Evolutionary conservation across 2,888 invertebrate species (phyloP).

Genomic region (Scelioninae gen. 1): DNA sequence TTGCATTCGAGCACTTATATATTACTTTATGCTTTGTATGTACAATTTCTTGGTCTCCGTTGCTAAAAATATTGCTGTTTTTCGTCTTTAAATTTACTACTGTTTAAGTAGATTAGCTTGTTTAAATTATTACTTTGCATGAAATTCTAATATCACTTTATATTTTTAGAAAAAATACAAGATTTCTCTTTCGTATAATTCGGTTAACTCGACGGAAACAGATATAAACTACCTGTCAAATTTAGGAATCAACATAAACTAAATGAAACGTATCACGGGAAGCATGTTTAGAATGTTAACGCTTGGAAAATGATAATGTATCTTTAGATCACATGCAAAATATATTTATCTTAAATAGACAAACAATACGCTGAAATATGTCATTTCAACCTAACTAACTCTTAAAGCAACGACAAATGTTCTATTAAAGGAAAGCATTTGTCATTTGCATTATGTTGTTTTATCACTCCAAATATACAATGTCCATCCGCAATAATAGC

Average conservation of each 20-base stretch:
- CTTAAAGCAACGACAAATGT: conserved; percentile 23
- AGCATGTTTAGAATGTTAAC: conserved; percentile 33
- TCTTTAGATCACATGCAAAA: conserved; percentile 34
- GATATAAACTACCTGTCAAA: conserved; percentile 3
- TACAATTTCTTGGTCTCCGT: too few relatives aligned
- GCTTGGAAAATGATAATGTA: conserved; percentile 34
- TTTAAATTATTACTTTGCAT: too few relatives aligned
- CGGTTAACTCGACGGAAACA: too few relatives aligned
- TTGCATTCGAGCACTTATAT: too few relatives aligned
- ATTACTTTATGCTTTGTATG: too few relatives aligned
- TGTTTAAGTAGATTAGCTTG: too few relatives aligned
- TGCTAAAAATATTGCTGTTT: too few relatives aligned
- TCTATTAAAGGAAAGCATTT: conserved; percentile 38
- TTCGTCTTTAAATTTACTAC: too few relatives aligned
- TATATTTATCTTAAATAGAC: conserved; percentile 56
- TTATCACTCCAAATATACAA: conserved; percentile 34
- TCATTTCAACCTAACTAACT: conserved; percentile 7
- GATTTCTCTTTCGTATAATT: too few relatives aligned
- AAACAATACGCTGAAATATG: conserved; percentile 34
- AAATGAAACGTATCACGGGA: conserved; percentile 1
- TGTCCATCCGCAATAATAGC: conserved; percentile 44
- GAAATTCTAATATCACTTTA: too few relatives aligned
- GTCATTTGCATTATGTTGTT: conserved; percentile 28
- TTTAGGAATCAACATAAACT: conserved; percentile 24
- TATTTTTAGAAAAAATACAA: too few relatives aligned